Conservation (phyloP, 2,113 vertebrate genomes). For the Myrmophylax atrothorax region DNA sequence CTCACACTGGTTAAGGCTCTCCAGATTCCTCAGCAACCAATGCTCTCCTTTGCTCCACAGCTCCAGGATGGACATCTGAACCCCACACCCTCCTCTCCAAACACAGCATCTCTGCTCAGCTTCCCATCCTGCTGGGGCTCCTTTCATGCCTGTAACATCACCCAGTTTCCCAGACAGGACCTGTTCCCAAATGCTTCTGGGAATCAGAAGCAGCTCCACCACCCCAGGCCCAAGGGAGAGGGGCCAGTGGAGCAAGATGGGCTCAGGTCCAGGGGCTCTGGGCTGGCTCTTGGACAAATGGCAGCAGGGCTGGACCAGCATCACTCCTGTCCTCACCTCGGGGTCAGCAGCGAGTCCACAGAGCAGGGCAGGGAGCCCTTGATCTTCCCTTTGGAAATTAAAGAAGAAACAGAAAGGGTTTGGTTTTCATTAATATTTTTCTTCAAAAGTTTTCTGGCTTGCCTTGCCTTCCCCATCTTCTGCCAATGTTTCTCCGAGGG, state of each 20-base stretch:
- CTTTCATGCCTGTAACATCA: neutral
- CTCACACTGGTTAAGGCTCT: neutral
- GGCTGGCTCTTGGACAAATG: neutral
- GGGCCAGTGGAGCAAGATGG: neutral
- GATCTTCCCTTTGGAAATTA: neutral
- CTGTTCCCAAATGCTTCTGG: neutral
- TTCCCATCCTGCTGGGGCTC: neutral
- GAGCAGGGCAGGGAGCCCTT: neutral
- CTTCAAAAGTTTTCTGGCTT: slow-evolving; percentile 64
- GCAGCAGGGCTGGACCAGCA: neutral
- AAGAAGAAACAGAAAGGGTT: slow-evolving; percentile 4
- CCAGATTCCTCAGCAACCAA: neutral
- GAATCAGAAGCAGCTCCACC: neutral
- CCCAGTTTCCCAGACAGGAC: neutral
- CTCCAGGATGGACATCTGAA: neutral
- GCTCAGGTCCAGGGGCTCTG: neutral
- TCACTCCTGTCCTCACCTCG: fast-evolving
- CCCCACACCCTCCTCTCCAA: neutral
- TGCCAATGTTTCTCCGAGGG: slow-evolving; percentile 59
- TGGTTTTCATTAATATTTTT: slow-evolving; percentile 63
- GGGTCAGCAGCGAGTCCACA: neutral
- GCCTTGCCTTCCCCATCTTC: slow-evolving; percentile 3
- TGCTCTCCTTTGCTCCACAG: neutral
- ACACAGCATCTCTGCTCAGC: neutral
- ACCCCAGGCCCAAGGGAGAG: neutral